Percentiles rank a stretch among this genome's conserved stretches.
phyloP scores from a whole-genome alignment of 2,888 invertebrate species.

The Idaea straminata region DNA sequence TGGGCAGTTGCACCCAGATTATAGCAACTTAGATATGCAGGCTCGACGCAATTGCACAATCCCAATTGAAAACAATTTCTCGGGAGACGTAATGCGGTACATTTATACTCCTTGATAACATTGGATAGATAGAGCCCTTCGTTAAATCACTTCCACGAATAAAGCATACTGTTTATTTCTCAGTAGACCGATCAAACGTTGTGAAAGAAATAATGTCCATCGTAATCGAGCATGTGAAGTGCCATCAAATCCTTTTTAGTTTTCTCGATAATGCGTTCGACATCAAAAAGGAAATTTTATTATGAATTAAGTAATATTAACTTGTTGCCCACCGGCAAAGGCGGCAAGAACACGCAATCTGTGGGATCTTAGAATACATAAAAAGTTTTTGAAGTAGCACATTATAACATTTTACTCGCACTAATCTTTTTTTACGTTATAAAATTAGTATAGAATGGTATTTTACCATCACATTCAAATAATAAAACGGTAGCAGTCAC shows the following conservation, averaged over 20 bases:
- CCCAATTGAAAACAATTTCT: slow-evolving; percentile 39
- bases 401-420: slow-evolving; percentile 26
- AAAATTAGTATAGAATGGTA: slow-evolving; percentile 15
- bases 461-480: slow-evolving; percentile 32
- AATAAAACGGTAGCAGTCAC: slow-evolving; percentile 46
- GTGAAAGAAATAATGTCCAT: slow-evolving; percentile 21
- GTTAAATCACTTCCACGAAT: slow-evolving; percentile 15
- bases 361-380: slow-evolving; percentile 10
- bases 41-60: slow-evolving; percentile 54
- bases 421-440: slow-evolving; percentile 25
- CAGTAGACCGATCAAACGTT: slow-evolving; percentile 14
- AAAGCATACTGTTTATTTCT: slow-evolving; percentile 10
- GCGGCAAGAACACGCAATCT: slow-evolving; percentile 32
- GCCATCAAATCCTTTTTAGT: slow-evolving; percentile 38
- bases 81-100: slow-evolving; percentile 32
- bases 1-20: slow-evolving; percentile 42
- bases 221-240: slow-evolving; percentile 31
- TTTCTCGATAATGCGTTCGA: slow-evolving; percentile 31
- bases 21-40: slow-evolving; percentile 51
- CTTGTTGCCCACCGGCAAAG: slow-evolving; percentile 39
- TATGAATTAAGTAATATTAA: slow-evolving; percentile 40
- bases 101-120: not conserved
- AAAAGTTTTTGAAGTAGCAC: slow-evolving; percentile 5
- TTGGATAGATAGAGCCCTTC: slow-evolving; percentile 1
- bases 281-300: slow-evolving; percentile 32